Base-by-base conservation (phyloP, 2,888 invertebrate genomes). In the Hypena proboscidalis region DNA sequence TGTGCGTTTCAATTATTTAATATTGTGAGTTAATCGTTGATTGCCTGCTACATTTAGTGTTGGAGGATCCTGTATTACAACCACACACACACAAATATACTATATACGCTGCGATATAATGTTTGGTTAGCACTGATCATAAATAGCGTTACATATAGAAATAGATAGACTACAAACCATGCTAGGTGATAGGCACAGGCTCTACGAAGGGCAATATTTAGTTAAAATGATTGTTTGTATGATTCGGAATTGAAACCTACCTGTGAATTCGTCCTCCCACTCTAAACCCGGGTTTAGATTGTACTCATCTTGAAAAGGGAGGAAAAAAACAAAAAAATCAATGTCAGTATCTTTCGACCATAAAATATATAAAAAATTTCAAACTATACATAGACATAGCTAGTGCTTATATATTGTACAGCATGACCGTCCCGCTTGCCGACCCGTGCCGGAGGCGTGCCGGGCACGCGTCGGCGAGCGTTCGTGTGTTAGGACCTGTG, bases 191-290 rank as follows among this genome's bases (percentile, higher is more conserved):
- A 80, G 84, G 85, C 86, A 83, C 83, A 86, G 89, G 90, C 87
- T 85, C 85, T 86, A 87, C 85, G 68, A 74, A 83, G 87, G 88
- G 85, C 82, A 76, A 79, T 65, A 76, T 80, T 83, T 80, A 83
- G 81, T 85, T 75, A 74, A 79, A 78, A 80, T 83, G 81, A 80
- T 76, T 79, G 82, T 79, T 74, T 83, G 77, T 74, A 83, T 84
- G 86, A 81, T 84, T 84, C 89, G 80, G 85, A 85, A 66, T 90
- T 84, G 86, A 90, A 93, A 96, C 97, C 97, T 98, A 98, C 98
- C 97, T 98, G 97, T 97, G 93, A 98, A 98, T 94, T 98, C 98
- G 97, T 98, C 98, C 95, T 98, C 98, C 98, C 98, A 98, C 94
- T 98, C 98, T 97, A 98, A 97, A 96, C 97, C 97, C 95, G 97